Conservation (phyloP, 2,113 vertebrate species). For the Hystrix cristata region DNA sequence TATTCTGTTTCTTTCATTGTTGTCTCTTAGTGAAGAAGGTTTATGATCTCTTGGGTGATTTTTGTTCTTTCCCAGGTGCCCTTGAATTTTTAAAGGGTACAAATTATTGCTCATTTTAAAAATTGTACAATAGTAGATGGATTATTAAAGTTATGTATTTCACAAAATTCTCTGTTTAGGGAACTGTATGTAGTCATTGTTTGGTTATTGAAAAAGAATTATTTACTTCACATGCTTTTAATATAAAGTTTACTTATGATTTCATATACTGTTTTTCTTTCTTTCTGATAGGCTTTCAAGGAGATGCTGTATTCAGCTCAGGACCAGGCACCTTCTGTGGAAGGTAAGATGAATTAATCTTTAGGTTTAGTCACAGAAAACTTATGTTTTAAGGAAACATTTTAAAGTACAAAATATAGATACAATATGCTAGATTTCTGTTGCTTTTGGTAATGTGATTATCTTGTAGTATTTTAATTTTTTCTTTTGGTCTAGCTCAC, state of each 20-base stretch:
- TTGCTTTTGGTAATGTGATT: not conserved
- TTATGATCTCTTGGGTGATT: constrained; percentile 31
- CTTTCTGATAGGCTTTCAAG: constrained; percentile 94
- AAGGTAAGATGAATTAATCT: constrained; percentile 92
- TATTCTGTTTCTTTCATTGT: not conserved
- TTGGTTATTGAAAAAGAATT: constrained; percentile 51
- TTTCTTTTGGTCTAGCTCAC: not conserved
- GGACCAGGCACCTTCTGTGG: constrained; percentile 98
- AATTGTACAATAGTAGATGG: not conserved
- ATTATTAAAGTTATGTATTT: constrained; percentile 63
- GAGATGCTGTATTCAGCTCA: constrained; percentile 99
- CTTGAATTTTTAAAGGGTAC: constrained; percentile 55
- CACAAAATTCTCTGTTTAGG: constrained; percentile 26
- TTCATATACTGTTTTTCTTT: constrained; percentile 73
- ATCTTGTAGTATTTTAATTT: constrained; percentile 51
- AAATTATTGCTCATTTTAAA: constrained; percentile 25
- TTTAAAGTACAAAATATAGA: constrained; percentile 57
- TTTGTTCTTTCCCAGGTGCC: constrained; percentile 47
- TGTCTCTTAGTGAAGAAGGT: constrained; percentile 17
- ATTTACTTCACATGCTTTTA: constrained; percentile 30
- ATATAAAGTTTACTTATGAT: constrained; percentile 34
- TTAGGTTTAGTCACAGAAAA: constrained; percentile 72
- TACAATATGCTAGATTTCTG: not conserved
- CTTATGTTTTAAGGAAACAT: constrained; percentile 52
- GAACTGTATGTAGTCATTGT: not conserved